Evolutionary conservation across 30 jellyfish, hydroid and myxozoan species (phyloP).

Genomic region (Pelagia noctiluca): DNA sequence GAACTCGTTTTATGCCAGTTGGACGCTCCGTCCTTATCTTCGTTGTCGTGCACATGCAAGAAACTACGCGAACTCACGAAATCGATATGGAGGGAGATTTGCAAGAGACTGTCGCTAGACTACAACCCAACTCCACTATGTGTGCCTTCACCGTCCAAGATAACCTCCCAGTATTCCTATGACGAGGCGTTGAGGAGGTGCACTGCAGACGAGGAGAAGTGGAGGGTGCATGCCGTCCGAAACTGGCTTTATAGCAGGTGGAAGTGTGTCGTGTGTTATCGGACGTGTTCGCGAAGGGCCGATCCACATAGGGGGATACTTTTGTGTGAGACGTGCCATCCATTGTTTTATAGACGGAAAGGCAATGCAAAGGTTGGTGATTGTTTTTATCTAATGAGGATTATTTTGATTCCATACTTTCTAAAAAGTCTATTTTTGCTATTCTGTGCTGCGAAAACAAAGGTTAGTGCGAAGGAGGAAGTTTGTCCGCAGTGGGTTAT

Average conservation of each 20-base stretch:
- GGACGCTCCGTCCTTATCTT: slow-evolving; percentile 68
- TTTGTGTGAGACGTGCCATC: slow-evolving; percentile 69
- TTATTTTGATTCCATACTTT: no score
- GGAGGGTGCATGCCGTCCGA: slow-evolving; percentile 69
- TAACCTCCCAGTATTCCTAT: slow-evolving; percentile 28
- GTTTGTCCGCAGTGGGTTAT: no score
- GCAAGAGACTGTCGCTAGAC: slow-evolving; percentile 49
- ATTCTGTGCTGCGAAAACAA: no score
- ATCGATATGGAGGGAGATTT: slow-evolving; percentile 43
- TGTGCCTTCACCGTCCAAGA: slow-evolving; percentile 55
- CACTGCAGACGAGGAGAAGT: slow-evolving; percentile 53
- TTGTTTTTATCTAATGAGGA: not conserved
- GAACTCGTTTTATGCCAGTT: slow-evolving; percentile 40
- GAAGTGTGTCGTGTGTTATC: slow-evolving; percentile 68
- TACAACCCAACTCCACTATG: slow-evolving; percentile 72
- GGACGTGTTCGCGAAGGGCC: slow-evolving; percentile 51
- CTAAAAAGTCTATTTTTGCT: no score
- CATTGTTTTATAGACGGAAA: slow-evolving; percentile 64
- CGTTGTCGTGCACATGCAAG: slow-evolving; percentile 64
- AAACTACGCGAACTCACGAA: slow-evolving; percentile 54
- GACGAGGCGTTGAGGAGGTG: slow-evolving; percentile 64
- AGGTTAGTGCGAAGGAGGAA: no score
- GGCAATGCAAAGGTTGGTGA: slow-evolving; percentile 66
- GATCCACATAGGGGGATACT: slow-evolving; percentile 74
- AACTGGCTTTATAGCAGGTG: slow-evolving; percentile 67